Evolutionary conservation across 1,140 invertebrate genomes (phyloP), one percentile per base, ranked within the genome.

Genomic region (Drosophila lacteicornis): DNA sequence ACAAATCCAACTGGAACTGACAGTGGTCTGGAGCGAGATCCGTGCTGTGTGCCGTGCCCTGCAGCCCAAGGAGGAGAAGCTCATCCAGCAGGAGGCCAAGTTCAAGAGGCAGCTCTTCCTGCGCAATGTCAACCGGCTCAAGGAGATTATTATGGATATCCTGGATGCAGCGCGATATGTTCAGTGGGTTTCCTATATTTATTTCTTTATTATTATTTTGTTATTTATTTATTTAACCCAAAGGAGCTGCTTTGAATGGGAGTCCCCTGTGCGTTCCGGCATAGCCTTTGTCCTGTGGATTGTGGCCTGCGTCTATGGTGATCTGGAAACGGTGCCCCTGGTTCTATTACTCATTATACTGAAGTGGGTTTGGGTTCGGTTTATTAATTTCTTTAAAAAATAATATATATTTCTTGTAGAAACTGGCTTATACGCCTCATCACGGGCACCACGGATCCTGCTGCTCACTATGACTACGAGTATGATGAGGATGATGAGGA

Each of bases 191-290:
- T 8, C 3, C 0, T 11, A 3, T 0, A 4, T n/a, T 0, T 2
- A 1, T 11, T 0, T 2, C 1, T 8, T 30, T 38, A 11, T n/a
- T 19, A 36, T 2, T 61, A 2, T 46, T 22, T 2, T 1, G 1
- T 11, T 9, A 38, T 9, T 11, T 42, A 9, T 6, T 19, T 3
- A 6, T 38, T 22, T 12, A 11, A 3, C 19, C 13, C 9, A 12
- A 84, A 97, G 97, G 94, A 98, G 97, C 92, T 99, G 98, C 94
- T 98, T 99, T 91, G 97, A 99, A 93, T 99, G 99, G 99, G 98
- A 99, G 84, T 98, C 96, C 4, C 96, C 96, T 69, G 90, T 97
- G n/a, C 94, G 97, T 81, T 99, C 97, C 79, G 95, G 98, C 61
- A 93, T 97, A 42, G 98, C 98, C 8, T 95, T 99, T 53, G 93